phyloP scores from a whole-genome alignment of 1,140 invertebrate genomes.

The Hypsibius dujardini region DNA sequence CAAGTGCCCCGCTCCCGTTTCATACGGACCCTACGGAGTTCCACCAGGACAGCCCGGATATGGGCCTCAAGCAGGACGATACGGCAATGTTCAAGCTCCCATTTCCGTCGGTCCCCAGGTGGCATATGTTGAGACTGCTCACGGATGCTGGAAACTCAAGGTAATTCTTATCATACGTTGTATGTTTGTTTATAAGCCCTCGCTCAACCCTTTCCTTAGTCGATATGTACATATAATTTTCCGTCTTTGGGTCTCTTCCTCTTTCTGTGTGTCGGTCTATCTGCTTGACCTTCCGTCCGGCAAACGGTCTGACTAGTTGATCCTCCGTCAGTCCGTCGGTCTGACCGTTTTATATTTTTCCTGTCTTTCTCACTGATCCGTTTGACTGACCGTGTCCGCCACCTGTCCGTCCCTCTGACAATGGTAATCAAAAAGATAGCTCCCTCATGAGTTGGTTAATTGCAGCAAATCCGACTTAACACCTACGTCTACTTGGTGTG shows the following conservation, averaged over 20 bases:
- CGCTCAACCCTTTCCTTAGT: too few species aligned
- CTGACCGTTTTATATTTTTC: background rate
- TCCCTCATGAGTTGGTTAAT: too few species aligned
- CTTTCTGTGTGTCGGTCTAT: too few species aligned
- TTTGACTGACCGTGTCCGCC: too few species aligned
- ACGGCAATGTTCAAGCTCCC: background rate
- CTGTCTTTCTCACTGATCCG: too few species aligned
- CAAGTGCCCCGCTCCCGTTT: background rate
- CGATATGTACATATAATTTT: too few species aligned
- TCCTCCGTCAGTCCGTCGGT: background rate
- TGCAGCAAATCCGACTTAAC: slow-evolving; percentile 14
- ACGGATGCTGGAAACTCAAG: slow-evolving; percentile 7
- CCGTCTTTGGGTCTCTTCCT: too few species aligned
- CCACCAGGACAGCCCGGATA: background rate
- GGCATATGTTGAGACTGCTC: background rate
- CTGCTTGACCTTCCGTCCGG: too few species aligned
- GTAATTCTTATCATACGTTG: background rate
- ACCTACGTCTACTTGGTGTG: slow-evolving; percentile 15
- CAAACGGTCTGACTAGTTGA: too few species aligned
- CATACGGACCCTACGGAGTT: background rate
- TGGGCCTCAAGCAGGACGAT: background rate
- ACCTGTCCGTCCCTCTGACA: too few species aligned
- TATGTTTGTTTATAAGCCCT: too few species aligned
- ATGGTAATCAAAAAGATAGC: too few species aligned
- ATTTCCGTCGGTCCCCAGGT: background rate